Percentiles rank a stretch among this genome's conserved stretches.
phyloP scores from a whole-genome alignment of 2,113 vertebrate species.

The Oryzias curvinotus region DNA sequence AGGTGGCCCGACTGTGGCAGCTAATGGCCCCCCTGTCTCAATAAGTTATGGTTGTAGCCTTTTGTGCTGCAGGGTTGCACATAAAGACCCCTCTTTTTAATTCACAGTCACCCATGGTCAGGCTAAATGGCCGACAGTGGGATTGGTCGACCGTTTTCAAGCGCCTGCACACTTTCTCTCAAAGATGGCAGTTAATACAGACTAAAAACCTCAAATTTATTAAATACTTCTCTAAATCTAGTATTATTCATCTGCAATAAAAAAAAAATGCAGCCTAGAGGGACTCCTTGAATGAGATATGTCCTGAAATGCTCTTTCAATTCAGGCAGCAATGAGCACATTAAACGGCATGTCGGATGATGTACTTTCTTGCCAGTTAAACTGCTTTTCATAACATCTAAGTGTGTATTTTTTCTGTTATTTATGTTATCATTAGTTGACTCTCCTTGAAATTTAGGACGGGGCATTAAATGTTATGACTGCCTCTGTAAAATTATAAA shows the following conservation, averaged over 20 bases:
- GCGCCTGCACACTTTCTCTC: constrained; percentile 55
- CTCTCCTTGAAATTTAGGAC: constrained; percentile 55
- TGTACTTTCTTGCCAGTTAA: constrained; percentile 27
- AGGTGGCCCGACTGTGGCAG: constrained; percentile 66
- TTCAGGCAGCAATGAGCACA: constrained; percentile 16
- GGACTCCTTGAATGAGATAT: not conserved
- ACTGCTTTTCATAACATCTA: constrained; percentile 47
- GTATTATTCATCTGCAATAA: constrained; percentile 2
- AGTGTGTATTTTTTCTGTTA: constrained; percentile 53
- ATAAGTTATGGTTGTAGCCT: constrained; percentile 81
- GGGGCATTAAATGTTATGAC: constrained; percentile 56
- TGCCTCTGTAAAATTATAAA: constrained; percentile 58
- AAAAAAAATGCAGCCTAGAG: constrained; percentile 14
- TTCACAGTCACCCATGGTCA: constrained; percentile 79
- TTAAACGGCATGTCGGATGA: constrained; percentile 24
- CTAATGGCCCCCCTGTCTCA: constrained; percentile 75
- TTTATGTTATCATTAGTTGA: constrained; percentile 55
- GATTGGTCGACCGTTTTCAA: constrained; percentile 71
- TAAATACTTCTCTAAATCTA: constrained; percentile 28
- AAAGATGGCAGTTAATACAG: constrained; percentile 64
- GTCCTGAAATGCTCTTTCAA: not conserved
- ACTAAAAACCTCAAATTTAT: constrained; percentile 44
- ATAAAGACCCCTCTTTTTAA: constrained; percentile 81
- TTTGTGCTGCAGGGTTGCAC: constrained; percentile 78
- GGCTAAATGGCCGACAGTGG: constrained; percentile 76